Base-by-base conservation (phyloP, 2,113 vertebrate genomes). In the Ptilorrhoa leucosticta region DNA sequence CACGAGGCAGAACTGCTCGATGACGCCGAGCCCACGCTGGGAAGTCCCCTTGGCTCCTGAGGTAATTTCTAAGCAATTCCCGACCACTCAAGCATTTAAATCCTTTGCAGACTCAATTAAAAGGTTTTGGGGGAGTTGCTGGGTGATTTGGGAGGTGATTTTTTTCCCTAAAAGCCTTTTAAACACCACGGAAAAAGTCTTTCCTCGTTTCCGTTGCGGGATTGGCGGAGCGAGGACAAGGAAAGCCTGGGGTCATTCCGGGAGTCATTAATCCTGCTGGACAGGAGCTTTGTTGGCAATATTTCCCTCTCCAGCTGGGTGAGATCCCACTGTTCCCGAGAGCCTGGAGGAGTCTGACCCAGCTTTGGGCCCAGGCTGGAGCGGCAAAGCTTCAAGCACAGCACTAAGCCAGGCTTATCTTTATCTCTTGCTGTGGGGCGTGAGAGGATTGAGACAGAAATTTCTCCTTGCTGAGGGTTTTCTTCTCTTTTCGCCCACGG, bases 181-280 rank as follows among this genome's bases (percentile, higher is more conserved):
- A 93, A 92, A 84, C 53, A 42, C 33, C 81, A 31, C 37, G 79
- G 83, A 95, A 45, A 87, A 93, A 64, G 84, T 83, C 91, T 85
- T 87, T 66, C 73, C 89, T 93, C 76, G 39, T 95, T 94, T 90
- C 87, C 12, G 1, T 26, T 6, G 60, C 1, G 24, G 87, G 96
- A 75, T 39, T 78, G 93, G 87, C 83, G 28, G 82, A 92, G 87
- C 56, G 47, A 57, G 92, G 87, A 53, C 92, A 47, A 79, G 66
- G 78, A 75, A 83, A 83, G 81, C 90, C 79, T 42, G 50, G 60
- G 76, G 93, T 96, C 96, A 75, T 78, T 85, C 7, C 0, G 4
- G 37, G 61, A 95, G 63, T 60, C 92, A 96, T 97, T 95, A 96
- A 96, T 97, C 93, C 95, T 96, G 92, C 83, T 19, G 82, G 94